Conservation (phyloP, 2,113 vertebrate genomes). For the Pandion haliaetus region DNA sequence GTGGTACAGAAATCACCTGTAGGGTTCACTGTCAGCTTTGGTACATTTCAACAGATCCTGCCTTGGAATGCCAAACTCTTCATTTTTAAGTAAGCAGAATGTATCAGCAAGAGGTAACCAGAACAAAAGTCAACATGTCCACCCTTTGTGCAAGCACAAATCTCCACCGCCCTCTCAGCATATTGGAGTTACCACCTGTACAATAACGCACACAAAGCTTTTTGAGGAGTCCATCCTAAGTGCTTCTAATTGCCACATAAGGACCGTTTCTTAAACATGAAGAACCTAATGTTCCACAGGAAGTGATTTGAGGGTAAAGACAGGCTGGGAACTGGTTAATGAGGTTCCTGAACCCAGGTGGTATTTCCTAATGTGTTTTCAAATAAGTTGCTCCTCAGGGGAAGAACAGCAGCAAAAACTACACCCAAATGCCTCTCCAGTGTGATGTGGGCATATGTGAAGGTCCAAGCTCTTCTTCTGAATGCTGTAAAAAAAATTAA, state of each 20-base stretch:
- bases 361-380: constrained; percentile 63
- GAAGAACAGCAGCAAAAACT: constrained; percentile 70
- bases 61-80: not conserved
- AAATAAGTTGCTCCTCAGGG: constrained; percentile 68
- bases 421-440: constrained; percentile 68
- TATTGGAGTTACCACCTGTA: not conserved
- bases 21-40: not conserved
- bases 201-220: rapidly evolving
- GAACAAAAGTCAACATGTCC: not conserved
- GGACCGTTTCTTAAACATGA: not conserved
- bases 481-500: constrained; percentile 33
- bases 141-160: not conserved
- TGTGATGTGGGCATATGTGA: constrained; percentile 63
- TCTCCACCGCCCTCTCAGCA: not conserved
- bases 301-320: not conserved
- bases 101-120: not conserved
- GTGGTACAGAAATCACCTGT: not conserved
- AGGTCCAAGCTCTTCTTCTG: constrained; percentile 82
- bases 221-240: not conserved
- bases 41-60: not conserved
- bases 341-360: constrained; percentile 31
- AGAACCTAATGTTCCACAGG: not conserved
- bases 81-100: not conserved
- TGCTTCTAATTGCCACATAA: not conserved
- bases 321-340: not conserved